Conservation (phyloP, 2,888 invertebrate species). For the Drosophila mettleri region DNA sequence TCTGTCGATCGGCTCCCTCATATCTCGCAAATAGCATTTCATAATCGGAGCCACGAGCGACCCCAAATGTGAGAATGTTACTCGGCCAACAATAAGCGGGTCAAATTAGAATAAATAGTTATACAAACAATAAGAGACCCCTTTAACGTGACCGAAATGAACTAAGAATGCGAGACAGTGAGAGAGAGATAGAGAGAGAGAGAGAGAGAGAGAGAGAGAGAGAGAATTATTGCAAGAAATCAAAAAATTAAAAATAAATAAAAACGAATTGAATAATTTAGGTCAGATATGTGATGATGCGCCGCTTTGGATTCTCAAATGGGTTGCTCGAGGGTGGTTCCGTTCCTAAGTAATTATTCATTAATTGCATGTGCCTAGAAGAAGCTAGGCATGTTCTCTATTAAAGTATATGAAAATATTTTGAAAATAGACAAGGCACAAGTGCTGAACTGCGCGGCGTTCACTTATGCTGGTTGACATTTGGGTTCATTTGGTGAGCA, state of each 20-base stretch:
- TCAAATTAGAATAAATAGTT: constrained; percentile 84
- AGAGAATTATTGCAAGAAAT: constrained; percentile 76
- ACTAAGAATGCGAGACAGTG: constrained; percentile 23
- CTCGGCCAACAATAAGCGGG: constrained; percentile 78
- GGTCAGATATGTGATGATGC: constrained; percentile 71
- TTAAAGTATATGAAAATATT: constrained; percentile 76
- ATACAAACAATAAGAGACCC: constrained; percentile 79
- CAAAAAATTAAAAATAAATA: constrained; percentile 84
- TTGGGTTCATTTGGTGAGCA: constrained; percentile 47
- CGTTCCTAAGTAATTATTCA: constrained; percentile 51
- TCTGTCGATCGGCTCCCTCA: constrained; percentile 34
- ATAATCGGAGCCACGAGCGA: constrained; percentile 42
- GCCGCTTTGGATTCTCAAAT: constrained; percentile 31
- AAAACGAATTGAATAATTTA: constrained; percentile 84
- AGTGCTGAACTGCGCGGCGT: not conserved
- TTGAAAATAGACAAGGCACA: constrained; percentile 55
- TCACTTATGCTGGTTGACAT: constrained; percentile 82
- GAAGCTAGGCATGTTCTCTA: constrained; percentile 36
- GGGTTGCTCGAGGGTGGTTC: constrained; percentile 39
- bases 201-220: not conserved
- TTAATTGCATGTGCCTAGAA: constrained; percentile 55
- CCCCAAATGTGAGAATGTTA: constrained; percentile 55
- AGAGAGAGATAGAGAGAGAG: constrained; percentile 25
- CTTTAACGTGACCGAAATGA: constrained; percentile 52
- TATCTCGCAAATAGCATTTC: constrained; percentile 23